Percentiles rank a stretch among this genome's conserved stretches.
Evolutionary conservation across 2,888 invertebrate species (phyloP).

Genomic region (Palloptera scutellata): DNA sequence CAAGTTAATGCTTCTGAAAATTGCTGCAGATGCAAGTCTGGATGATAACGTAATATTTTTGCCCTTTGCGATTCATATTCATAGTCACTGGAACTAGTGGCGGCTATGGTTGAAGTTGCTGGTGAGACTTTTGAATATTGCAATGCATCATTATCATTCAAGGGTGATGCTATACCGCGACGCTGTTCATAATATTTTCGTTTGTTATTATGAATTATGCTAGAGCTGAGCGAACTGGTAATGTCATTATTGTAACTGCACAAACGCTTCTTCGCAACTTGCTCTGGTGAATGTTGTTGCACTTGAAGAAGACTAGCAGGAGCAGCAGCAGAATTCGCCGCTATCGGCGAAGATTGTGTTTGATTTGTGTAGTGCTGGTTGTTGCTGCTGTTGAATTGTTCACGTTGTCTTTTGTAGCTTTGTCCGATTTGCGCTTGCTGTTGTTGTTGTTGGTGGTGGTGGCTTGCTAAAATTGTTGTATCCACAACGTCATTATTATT

Average conservation of each 20-base stretch:
- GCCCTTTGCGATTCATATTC: constrained; percentile 30
- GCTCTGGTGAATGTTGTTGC: constrained; percentile 54
- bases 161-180: constrained; percentile 6
- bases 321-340: neutral
- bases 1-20: constrained; percentile 40
- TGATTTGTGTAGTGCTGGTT: constrained; percentile 32
- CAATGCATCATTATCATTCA: constrained; percentile 27
- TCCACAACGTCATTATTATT: constrained; percentile 39
- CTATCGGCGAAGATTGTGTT: neutral
- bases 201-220: constrained; percentile 51
- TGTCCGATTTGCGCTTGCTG: constrained; percentile 22
- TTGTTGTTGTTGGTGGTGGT: neutral
- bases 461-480: neutral
- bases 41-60: constrained; percentile 32
- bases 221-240: constrained; percentile 61
- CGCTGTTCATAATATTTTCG: constrained; percentile 45
- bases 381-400: constrained; percentile 34
- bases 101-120: constrained; percentile 28
- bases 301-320: neutral
- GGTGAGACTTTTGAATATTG: constrained; percentile 38
- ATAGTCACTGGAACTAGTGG: constrained; percentile 13
- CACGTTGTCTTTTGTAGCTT: constrained; percentile 55
- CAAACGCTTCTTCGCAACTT: constrained; percentile 55
- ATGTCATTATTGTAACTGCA: constrained; percentile 61
- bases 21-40: constrained; percentile 33